These are phyloP conservation scores for Bombus turneri DNA, from an alignment of 1,140 invertebrate genomes.

Conservation along the genomic window DNA sequence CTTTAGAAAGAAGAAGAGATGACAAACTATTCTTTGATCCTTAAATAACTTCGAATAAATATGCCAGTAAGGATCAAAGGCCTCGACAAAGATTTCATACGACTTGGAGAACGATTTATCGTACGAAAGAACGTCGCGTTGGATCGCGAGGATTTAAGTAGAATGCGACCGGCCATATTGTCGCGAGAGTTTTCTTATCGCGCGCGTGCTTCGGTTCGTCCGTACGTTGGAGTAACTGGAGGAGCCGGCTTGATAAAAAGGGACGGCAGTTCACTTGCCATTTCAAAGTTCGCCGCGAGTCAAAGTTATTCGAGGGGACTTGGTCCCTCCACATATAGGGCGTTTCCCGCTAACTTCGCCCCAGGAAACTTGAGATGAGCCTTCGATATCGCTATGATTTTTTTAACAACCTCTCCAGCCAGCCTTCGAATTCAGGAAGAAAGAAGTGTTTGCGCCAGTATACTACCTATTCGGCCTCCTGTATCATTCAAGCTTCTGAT, in stretches of 20 bases:
- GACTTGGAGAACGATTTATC: constrained; percentile 1
- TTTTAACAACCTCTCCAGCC: background rate
- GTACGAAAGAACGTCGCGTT: background rate
- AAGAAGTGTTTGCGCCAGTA: background rate
- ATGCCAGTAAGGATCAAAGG: constrained; percentile 14
- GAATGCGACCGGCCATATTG: constrained; percentile 59
- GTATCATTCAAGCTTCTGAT: constrained; percentile 8
- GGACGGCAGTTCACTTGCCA: constrained; percentile 57
- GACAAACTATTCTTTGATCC: background rate
- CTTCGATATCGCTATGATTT: constrained; percentile 5
- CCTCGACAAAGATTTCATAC: constrained; percentile 21
- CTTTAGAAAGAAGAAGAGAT: background rate
- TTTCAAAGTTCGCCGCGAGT: constrained; percentile 56
- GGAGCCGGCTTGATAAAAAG: constrained; percentile 59
- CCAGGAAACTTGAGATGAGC: background rate
- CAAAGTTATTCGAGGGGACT: constrained; percentile 38
- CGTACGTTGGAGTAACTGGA: constrained; percentile 48
- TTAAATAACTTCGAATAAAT: constrained; percentile 23
- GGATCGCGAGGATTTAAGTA: constrained; percentile 52
- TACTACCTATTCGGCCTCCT: background rate
- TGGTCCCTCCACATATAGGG: constrained; percentile 15
- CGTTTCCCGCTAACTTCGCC: background rate
- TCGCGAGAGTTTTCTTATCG: constrained; percentile 61
- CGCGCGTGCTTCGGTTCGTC: constrained; percentile 34
- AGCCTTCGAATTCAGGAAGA: too few relatives aligned